phyloP scores from a whole-genome alignment of 2,113 vertebrate species.

The Bostrychus sinensis region DNA sequence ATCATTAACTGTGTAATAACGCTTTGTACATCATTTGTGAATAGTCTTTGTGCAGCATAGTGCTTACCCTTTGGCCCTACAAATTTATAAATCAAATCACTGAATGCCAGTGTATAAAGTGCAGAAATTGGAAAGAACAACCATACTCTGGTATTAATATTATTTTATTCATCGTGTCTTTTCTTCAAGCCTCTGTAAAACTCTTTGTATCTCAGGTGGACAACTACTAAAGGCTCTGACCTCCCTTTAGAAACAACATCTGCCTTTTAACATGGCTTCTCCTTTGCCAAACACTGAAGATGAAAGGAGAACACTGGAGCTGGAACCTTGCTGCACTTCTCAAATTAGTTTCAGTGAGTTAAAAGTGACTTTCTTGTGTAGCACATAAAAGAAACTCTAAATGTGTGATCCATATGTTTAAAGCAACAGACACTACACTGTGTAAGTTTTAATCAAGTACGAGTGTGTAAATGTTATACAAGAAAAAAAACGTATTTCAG shows the following conservation, averaged over 20 bases:
- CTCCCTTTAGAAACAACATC: constrained; percentile 18
- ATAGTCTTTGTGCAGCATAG: no score
- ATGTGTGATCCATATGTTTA: constrained; percentile 26
- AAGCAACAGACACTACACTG: constrained; percentile 9
- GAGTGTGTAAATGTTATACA: constrained; percentile 40
- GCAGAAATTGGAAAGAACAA: constrained; percentile 1
- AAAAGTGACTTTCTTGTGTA: constrained; percentile 31
- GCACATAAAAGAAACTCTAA: constrained; percentile 28
- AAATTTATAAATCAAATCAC: no score
- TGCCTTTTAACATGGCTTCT: constrained; percentile 33
- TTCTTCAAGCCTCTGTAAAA: constrained; percentile 9
- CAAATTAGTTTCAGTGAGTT: constrained; percentile 31
- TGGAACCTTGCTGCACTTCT: constrained; percentile 25
- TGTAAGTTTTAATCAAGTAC: constrained; percentile 31
- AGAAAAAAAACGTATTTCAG: no score
- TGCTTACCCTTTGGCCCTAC: no score
- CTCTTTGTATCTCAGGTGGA: constrained; percentile 31
- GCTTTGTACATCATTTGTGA: no score
- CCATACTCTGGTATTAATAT: background rate
- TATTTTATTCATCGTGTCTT: constrained; percentile 9
- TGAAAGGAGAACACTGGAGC: constrained; percentile 25
- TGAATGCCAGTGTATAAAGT: background rate
- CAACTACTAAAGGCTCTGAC: constrained; percentile 40
- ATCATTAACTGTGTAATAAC: no score
- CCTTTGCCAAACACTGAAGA: constrained; percentile 28